Base-by-base conservation (phyloP, 1,140 invertebrate genomes). In the Pristionchus pacificus region DNA sequence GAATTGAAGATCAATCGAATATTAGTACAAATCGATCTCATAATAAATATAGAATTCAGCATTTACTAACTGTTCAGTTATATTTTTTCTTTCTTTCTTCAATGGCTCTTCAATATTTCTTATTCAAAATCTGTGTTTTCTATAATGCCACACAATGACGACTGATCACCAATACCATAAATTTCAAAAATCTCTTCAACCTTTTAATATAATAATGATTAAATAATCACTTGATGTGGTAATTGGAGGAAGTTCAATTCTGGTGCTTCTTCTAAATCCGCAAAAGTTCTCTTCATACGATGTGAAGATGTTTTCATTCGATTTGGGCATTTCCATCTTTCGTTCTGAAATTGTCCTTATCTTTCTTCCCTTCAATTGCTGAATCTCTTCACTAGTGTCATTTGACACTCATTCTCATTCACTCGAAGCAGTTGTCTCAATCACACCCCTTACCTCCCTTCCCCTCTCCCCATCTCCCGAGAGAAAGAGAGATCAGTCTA, bases 201-300 rank as follows among this genome's bases (percentile, higher is more conserved):
- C 61, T 55, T 14, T 24, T 25, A 69, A n/a, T 60, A 24, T 24
- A 28, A 38, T 69, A 2, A n/a, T 57, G 30, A 10, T 30, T 33
- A 59, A 32, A 14, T 13, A 72, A 67, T 60, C 19, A 82, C 80
- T 71, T 84, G 75, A 74, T 82, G 75, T 67, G 78, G 75, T 55
- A 82, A 63, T 15, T 75, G 71, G 58, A 82, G 64, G 66, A 82
- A 82, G 49, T 84, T 77, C 27, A 82, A 67, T 61, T 82, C 83
- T 1, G 80, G 78, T 2, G 73, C 71, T 28, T 68, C 62, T 66
- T 72, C 57, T 32, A 73, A 33, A 58, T 73, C 78, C 6, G 75
- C 74, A 38, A 70, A 68, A 6, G 74, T 78, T 55, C 82, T 32
- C 27, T 71, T 68, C 58, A 30, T 32, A 29, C 59, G 31, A 33